Evolutionary conservation across 2,888 invertebrate genomes (phyloP), one percentile per base, ranked within the genome.

Genomic region (Fragum whitleyi): DNA sequence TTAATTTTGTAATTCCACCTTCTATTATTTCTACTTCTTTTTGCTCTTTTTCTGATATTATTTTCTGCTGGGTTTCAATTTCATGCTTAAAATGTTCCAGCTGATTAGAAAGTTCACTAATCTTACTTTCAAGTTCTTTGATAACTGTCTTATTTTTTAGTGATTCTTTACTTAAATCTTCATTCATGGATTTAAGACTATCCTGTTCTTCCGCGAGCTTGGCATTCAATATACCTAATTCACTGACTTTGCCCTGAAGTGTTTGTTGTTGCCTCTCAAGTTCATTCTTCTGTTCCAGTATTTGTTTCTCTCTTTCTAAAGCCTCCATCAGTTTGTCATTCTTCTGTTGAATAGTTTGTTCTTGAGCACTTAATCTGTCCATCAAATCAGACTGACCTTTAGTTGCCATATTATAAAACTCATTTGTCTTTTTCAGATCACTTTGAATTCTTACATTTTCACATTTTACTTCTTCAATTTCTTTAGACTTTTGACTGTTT

Each of bases 361-460:
- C 80, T 53, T 73, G 73, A 39, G 73, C 26, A 42, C 39, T 77
- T 28, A 80, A 32, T 77, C 76, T 80, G n/a, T 76, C 73, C 69
- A 80, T 68, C 32, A 80, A 36, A n/a, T 80, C 76, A 23, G 80
- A 76, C 16, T 80, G 80, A n/a, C 80, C 70, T 73, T 77, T 80
- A 16, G 80, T 80, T n/a, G 80, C 80, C 39, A 80, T 42, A 62
- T 80, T 80, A 39, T 80, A 80, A 67, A 76, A 80, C 29, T 80
- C 80, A 76, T 53, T 80, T 28, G 80, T 80, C 69, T 73, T 76
- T 53, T 80, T 68, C 9, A 80, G 26, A 42, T 79, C 79, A 57
- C 21, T 59, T 6, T 71, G 59, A 32, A 21, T 19, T 28, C 53
- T 79, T 47, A 53, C 1, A 14, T 75, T 47, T 29, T 73, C 62